Base-by-base conservation (phyloP, 1,140 invertebrate species). In the Dendrolimus kikuchii region DNA sequence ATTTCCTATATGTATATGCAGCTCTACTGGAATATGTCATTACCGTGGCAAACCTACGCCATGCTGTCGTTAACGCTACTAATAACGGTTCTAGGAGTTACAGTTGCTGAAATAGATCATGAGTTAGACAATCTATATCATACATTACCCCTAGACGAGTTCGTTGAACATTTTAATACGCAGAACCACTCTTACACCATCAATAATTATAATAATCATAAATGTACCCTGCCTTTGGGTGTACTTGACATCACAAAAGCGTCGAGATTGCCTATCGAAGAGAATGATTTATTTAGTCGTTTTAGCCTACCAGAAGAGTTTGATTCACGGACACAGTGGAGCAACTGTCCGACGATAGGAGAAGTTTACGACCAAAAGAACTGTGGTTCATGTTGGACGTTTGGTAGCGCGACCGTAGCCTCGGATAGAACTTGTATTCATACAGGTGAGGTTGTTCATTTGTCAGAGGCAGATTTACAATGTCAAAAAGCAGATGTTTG, bases 401-500 rank as follows among this genome's bases (percentile, higher is more conserved):
- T 96, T 82, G 95, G 94, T 47, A 94, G 95, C 40, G 94, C 94
- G 0, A 94, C 95, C 81, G 93, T 95, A 4, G 96, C 97, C 90
- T 94, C 94, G 36, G 96, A 98, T 84, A 87, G 96, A 51, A 89
- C 88, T 4, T 98, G 96, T 77, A 95, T 98, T 65, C 91, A 93
- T 55, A 93, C 92, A 0, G 89, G 92, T 7, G 93, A 90, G 2
- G 38, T 49, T 3, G 53, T 53, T 2, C 9, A 39, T 10, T 44
- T 62, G 5, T 88, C 89, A 44, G 64, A 86, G 3, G 50, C 66
- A 3, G 89, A 95, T 65, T 90, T 92, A 54, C 89, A 92, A 57
- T 89, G 96, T 41, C 95, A 94, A 4, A 90, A 94, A 23, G 92
- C 95, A 75, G 93, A 96, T 86, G 81, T 97, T 43, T 87, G 92